Base-by-base conservation (phyloP, 2,888 invertebrate species). In the Linhomoeus sp. region DNA sequence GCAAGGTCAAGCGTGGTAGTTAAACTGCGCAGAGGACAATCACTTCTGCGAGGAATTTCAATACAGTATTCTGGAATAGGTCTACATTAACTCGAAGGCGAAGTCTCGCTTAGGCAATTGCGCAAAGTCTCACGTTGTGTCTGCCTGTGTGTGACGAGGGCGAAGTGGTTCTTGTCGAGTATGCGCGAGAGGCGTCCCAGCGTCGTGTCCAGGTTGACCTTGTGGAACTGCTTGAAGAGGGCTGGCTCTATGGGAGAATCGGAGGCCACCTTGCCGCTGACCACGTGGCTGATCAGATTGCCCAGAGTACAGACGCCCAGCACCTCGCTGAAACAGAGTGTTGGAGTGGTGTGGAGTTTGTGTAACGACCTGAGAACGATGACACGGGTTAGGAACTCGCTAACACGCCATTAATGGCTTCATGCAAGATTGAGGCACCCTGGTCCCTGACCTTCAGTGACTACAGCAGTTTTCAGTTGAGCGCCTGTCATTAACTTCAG, bases 151-250 rank as follows among this genome's bases (percentile, higher is more conserved):
- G 75, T 66, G 40, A 86, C 74, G 15, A 84, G 69, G 3, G 79
- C 81, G 64, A 77, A 83, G 23, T 78, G 72, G 53, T 86, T 79
- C 45, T 77, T 76, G 63, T 87, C 83, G 45, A 88, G 71, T 59
- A 85, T 75, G 45, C 80, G 72, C 1, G 84, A 81, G 39, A 85
- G 70, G 53, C 74, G 72, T 3, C 83, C 82, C 17, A 87, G 68
- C 12, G 74, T 74, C 5, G 78, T 76, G 49, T 75, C 67, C 45
- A 75, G 69, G 41, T 75, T 71, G 23, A 83, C 67, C 62, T 78
- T 79, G 50, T 79, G 76, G 62, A 77, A 81, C 59, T 81, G 78
- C 57, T 78, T 78, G 53, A 77, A 74, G 12, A 78, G 66, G 26
- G 76, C 76, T 58, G 76, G 77, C 25, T 74, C 71, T 2, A 81